phyloP scores from a whole-genome alignment of 23 tunicate genomes.

The Ascidia mentula region DNA sequence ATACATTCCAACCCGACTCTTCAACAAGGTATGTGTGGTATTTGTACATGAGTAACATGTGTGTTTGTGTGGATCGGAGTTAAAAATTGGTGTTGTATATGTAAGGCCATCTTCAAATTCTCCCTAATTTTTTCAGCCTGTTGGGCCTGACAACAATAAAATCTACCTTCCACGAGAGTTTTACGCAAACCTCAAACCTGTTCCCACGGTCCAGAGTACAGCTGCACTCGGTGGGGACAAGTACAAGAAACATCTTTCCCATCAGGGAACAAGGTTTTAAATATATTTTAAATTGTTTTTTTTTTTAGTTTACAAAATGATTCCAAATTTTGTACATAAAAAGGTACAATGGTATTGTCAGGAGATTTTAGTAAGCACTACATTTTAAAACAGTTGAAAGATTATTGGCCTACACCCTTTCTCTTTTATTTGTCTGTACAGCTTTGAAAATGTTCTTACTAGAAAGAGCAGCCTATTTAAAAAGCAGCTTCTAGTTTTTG shows the following conservation, averaged over 20 bases:
- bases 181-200: conserved; percentile 46
- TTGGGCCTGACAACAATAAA: conserved; percentile 62
- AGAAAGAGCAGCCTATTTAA: neutral
- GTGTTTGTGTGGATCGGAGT: neutral
- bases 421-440: neutral
- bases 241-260: conserved; percentile 28
- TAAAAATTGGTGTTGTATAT: neutral
- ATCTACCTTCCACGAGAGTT: conserved; percentile 65
- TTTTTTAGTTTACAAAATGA: no score
- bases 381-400: no score
- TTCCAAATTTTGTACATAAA: no score
- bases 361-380: no score
- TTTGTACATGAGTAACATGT: neutral
- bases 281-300: no score
- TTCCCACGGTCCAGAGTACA: conserved; percentile 35
- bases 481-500: conserved; percentile 11
- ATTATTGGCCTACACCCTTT: no score
- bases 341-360: no score
- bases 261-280: conserved; percentile 10
- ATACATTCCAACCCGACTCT: conserved; percentile 60
- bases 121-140: conserved; percentile 30
- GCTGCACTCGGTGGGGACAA: conserved; percentile 35
- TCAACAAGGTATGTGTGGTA: conserved; percentile 23
- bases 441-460: neutral
- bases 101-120: neutral